phyloP scores from a whole-genome alignment of 2,797 vertebrate genomes.

The Acanthurus tractus region DNA sequence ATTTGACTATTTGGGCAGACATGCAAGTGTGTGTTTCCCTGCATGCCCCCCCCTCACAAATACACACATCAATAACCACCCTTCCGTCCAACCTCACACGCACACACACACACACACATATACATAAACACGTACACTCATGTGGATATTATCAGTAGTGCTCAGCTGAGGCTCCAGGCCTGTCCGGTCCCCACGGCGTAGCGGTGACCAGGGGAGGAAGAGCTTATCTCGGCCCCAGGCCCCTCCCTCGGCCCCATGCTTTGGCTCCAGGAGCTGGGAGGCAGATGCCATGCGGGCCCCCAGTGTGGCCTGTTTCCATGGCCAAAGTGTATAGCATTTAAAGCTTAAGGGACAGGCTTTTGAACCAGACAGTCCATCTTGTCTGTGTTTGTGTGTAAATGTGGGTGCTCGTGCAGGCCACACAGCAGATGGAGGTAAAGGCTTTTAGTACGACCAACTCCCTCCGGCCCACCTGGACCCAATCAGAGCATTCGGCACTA shows the following conservation, averaged over 20 bases:
- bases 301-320: slow-evolving; percentile 69
- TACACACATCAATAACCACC: slow-evolving; percentile 28
- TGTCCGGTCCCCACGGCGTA: slow-evolving; percentile 77
- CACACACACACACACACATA: slow-evolving; percentile 37
- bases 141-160: slow-evolving; percentile 85
- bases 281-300: slow-evolving; percentile 86
- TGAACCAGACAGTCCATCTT: slow-evolving; percentile 72
- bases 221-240: slow-evolving; percentile 81
- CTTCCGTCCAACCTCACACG: slow-evolving; percentile 37
- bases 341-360: slow-evolving; percentile 77
- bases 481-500: slow-evolving; percentile 66
- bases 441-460: slow-evolving; percentile 68
- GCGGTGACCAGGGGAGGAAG: slow-evolving; percentile 77
- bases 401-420: slow-evolving; percentile 61
- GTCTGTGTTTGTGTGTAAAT: slow-evolving; percentile 58
- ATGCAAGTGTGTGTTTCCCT: slow-evolving; percentile 45
- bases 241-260: slow-evolving; percentile 71
- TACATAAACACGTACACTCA: slow-evolving; percentile 66
- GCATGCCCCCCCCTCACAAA: slow-evolving; percentile 17
- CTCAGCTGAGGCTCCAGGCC: slow-evolving; percentile 85
- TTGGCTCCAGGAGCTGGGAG: slow-evolving; percentile 81
- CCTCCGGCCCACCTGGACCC: slow-evolving; percentile 66
- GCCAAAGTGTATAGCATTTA: slow-evolving; percentile 75
- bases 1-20: slow-evolving; percentile 57
- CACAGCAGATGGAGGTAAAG: slow-evolving; percentile 83